Evolutionary conservation across 2,113 vertebrate species (phyloP).

Genomic region (Pica pica): DNA sequence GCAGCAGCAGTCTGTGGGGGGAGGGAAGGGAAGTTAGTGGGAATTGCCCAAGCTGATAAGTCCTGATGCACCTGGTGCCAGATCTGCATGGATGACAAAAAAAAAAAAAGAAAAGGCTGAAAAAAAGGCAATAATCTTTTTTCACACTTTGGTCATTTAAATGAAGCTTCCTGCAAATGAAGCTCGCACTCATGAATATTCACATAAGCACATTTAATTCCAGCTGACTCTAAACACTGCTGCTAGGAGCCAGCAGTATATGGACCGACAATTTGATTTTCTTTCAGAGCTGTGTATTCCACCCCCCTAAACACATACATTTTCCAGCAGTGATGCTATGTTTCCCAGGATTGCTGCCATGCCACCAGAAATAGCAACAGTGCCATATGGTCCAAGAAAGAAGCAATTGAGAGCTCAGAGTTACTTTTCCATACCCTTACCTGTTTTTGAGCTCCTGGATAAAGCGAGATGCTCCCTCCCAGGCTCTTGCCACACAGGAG

Average conservation of each 20-base stretch:
- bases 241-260: not conserved
- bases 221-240: not conserved
- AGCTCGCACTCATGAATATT: conserved; percentile 11
- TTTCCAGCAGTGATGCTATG: not conserved
- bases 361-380: not conserved
- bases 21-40: not conserved
- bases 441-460: conserved; percentile 46
- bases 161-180: conserved; percentile 7
- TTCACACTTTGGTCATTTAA: not conserved
- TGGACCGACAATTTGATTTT: not conserved
- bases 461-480: conserved; percentile 69
- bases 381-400: not conserved
- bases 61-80: not conserved
- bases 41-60: not conserved
- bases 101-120: not conserved
- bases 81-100: not conserved
- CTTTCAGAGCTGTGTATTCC: not conserved
- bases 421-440: conserved; percentile 31
- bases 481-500: conserved; percentile 78
- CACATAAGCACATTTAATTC: not conserved
- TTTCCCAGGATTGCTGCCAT: not conserved
- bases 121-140: not conserved
- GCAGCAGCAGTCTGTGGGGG: conserved; percentile 54
- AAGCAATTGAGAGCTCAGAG: not conserved
- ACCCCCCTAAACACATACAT: not conserved